phyloP scores from a whole-genome alignment of 1,140 invertebrate species.

The Oncopodura yosiiana region DNA sequence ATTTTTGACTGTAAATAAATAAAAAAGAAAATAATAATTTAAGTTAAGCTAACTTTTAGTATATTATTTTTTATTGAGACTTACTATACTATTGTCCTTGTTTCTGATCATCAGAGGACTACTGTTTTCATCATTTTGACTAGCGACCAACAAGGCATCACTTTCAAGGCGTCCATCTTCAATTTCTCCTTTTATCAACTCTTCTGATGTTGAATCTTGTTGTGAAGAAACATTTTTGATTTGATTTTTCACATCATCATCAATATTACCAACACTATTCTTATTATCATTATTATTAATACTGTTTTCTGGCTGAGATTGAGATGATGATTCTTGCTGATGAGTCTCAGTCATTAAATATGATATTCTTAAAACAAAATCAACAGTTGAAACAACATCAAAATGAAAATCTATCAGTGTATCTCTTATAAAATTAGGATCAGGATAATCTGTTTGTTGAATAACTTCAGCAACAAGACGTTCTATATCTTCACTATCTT shows the following conservation, averaged over 20 bases:
- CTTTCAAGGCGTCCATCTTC: not conserved
- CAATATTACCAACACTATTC: not conserved
- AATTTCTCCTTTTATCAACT: not conserved
- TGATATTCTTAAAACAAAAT: slow-evolving; percentile 16
- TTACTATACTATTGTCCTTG: slow-evolving; percentile 6
- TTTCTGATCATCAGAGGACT: not conserved
- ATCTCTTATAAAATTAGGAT: slow-evolving; percentile 30
- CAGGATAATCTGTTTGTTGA: slow-evolving; percentile 28
- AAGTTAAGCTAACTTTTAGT: not conserved
- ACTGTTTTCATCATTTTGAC: slow-evolving; percentile 11
- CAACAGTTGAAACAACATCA: slow-evolving; percentile 20
- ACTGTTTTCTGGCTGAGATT: not conserved
- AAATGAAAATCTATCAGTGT: slow-evolving; percentile 29
- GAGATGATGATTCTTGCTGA: not conserved
- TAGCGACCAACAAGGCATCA: not conserved
- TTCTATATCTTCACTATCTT: slow-evolving; percentile 28
- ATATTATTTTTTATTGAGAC: not conserved
- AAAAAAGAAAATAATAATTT: slow-evolving; percentile 5
- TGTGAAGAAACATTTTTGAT: slow-evolving; percentile 1
- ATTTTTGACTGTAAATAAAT: slow-evolving; percentile 17
- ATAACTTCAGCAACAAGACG: slow-evolving; percentile 31
- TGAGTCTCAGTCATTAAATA: not conserved
- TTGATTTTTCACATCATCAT: not conserved
- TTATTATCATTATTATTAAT: not conserved
- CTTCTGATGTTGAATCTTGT: not conserved